Percentiles rank a stretch among this genome's conserved stretches.
Conservation (phyloP, 1,140 invertebrate genomes). For the Diorhabda elongata region DNA sequence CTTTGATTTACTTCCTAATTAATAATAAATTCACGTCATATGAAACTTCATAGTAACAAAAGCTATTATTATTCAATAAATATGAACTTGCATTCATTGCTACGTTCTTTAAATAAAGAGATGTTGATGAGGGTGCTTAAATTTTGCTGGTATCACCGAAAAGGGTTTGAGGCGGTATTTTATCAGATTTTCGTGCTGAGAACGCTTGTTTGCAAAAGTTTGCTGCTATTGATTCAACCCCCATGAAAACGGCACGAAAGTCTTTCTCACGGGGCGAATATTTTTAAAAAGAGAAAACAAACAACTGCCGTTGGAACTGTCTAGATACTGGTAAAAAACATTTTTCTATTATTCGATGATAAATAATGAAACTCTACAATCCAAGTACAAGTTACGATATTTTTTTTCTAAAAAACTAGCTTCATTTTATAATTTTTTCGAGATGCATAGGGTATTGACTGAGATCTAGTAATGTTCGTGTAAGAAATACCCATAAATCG, state of each 20-base stretch:
- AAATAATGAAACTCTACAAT: no score
- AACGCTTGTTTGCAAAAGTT: constrained; percentile 24
- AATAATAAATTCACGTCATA: no score
- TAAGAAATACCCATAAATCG: constrained; percentile 23
- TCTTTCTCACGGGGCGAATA: constrained; percentile 18
- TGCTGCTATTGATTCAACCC: constrained; percentile 29
- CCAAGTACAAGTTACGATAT: no score
- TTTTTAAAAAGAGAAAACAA: not conserved
- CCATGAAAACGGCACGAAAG: constrained; percentile 14
- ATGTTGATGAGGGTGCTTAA: constrained; percentile 15
- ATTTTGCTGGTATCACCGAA: constrained; percentile 12
- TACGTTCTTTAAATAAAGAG: constrained; percentile 4
- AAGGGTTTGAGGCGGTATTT: constrained; percentile 20
- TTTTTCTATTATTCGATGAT: no score
- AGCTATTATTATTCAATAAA: no score
- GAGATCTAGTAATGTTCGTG: no score
- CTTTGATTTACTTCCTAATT: no score
- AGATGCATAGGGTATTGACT: no score
- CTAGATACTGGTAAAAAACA: not conserved
- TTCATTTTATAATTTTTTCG: no score
- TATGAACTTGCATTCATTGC: no score
- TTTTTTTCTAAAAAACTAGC: no score
- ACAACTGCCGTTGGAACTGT: not conserved
- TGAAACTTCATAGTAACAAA: no score
- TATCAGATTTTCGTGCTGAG: constrained; percentile 35